A percentile compares a stretch with the other conserved stretches of the same genome.
These are phyloP conservation scores for Drosophila demipolita DNA, from an alignment of 2,888 invertebrate species.

Conservation along the genomic window DNA sequence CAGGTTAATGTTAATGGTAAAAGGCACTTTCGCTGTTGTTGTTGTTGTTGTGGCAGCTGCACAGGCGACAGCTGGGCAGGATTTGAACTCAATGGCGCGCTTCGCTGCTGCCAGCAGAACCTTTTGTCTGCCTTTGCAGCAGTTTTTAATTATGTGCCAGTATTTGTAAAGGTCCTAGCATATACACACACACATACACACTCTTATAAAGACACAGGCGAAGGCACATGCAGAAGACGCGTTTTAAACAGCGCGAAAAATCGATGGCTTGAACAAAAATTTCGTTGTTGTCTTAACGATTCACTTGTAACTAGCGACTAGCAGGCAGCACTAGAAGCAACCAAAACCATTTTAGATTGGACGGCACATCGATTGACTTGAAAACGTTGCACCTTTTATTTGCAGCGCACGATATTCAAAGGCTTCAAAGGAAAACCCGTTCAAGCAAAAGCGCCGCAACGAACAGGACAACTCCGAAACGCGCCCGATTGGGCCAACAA, in stretches of 20 bases:
- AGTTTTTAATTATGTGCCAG: slow-evolving; percentile 23
- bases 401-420: slow-evolving; percentile 34
- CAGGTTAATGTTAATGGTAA: slow-evolving; percentile 48
- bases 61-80: slow-evolving; percentile 31
- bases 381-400: slow-evolving; percentile 53
- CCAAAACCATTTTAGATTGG: slow-evolving; percentile 37
- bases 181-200: slow-evolving; percentile 19
- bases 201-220: slow-evolving; percentile 2
- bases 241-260: slow-evolving; percentile 62
- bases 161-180: slow-evolving; percentile 47
- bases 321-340: slow-evolving; percentile 20
- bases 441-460: slow-evolving; percentile 43
- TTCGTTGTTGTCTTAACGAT: slow-evolving; percentile 45
- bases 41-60: slow-evolving; percentile 44
- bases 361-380: slow-evolving; percentile 66
- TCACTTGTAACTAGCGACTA: slow-evolving; percentile 14
- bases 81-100: slow-evolving; percentile 34
- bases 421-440: slow-evolving; percentile 52
- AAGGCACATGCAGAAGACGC: slow-evolving; percentile 35
- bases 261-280: slow-evolving; percentile 53
- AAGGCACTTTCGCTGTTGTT: slow-evolving; percentile 30
- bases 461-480: slow-evolving; percentile 24
- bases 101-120: slow-evolving; percentile 24
- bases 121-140: slow-evolving; percentile 34
- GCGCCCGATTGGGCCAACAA: slow-evolving; percentile 51